Evolutionary conservation across 2,888 invertebrate genomes (phyloP), one percentile per base, ranked within the genome.

Genomic region (Xestia xanthographa): DNA sequence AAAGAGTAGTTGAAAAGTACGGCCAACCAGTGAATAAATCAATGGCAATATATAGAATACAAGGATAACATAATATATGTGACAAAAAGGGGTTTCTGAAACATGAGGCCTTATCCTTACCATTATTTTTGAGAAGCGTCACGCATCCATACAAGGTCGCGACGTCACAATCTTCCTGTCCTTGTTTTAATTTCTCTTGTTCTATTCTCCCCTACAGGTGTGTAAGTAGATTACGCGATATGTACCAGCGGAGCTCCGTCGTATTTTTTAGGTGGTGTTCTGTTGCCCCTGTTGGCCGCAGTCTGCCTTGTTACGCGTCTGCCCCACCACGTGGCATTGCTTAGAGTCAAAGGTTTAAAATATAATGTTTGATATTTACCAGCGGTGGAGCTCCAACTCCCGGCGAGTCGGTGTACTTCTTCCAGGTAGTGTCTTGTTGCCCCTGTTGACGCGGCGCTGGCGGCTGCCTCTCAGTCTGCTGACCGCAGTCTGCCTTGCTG

Each of bases 371-470:
- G 53, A n/a, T 73, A 65, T 60, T 82, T 79, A 88, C 96, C 94
- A 92, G 83, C 66, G 96, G 96, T 41, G 97, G 97, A 82, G 97
- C 96, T 45, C 97, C 97, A 65, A 97, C 97, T 76, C 97, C 97
- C 22, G 97, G 97, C 29, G 97, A 97, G 91, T 97, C 97, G 45
- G 97, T 97, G 89, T 97, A 97, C 85, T 97, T 97, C 92, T 97
- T 97, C 97, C 97, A 97, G 69, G 97, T 97, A 78, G 96, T 96
- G 79, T 97, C 97, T 93, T 95, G 94, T 17, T 82, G 82, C 22
- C 95, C 97, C 93, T 95, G 94, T 14, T 82, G 82, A 22, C 95
- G 89, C 84, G 95, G 93, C 77, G 92, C 86, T 75, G 92, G 89
- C 75, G 96, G 95, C 86, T 94, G 95, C 29, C 95, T 90, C 81